These are phyloP conservation scores for Heloderma charlesbogerti DNA, from an alignment of 2,113 vertebrate species.

Conservation along the genomic window DNA sequence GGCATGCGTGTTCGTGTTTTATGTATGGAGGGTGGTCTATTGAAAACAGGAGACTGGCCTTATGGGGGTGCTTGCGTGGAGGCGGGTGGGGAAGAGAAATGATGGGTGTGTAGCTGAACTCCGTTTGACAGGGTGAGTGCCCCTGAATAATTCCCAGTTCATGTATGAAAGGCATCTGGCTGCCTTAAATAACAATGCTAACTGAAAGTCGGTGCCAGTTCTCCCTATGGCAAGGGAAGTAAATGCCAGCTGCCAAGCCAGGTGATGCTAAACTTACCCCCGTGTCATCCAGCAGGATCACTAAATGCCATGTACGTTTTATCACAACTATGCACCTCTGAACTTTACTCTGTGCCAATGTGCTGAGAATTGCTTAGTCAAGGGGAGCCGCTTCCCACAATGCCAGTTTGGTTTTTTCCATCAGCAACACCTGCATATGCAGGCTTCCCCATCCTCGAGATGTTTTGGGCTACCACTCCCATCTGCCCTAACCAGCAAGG, in stretches of 20 bases:
- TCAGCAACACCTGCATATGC: not conserved
- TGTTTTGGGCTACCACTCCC: no score
- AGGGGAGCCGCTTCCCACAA: not conserved
- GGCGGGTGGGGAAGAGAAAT: not conserved
- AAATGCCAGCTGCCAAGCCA: slow-evolving; percentile 10
- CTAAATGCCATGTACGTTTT: not conserved
- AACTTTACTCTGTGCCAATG: not conserved
- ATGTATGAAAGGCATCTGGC: not conserved
- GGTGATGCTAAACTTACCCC: not conserved
- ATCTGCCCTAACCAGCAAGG: no score
- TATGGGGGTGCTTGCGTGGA: not conserved
- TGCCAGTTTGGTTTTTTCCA: not conserved
- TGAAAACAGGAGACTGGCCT: not conserved
- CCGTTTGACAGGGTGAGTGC: not conserved
- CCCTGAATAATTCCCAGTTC: not conserved
- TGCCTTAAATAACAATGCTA: slow-evolving; percentile 11
- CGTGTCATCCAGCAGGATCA: not conserved
- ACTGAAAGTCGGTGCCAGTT: not conserved
- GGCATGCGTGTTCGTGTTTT: not conserved
- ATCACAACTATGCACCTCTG: not conserved
- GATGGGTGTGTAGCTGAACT: not conserved
- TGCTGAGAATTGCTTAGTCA: slow-evolving; percentile 6
- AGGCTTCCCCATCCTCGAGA: no score
- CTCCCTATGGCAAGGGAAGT: not conserved
- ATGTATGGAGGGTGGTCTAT: not conserved